Base-by-base conservation (phyloP, 2,113 vertebrate genomes). In the Enhydra lutris region DNA sequence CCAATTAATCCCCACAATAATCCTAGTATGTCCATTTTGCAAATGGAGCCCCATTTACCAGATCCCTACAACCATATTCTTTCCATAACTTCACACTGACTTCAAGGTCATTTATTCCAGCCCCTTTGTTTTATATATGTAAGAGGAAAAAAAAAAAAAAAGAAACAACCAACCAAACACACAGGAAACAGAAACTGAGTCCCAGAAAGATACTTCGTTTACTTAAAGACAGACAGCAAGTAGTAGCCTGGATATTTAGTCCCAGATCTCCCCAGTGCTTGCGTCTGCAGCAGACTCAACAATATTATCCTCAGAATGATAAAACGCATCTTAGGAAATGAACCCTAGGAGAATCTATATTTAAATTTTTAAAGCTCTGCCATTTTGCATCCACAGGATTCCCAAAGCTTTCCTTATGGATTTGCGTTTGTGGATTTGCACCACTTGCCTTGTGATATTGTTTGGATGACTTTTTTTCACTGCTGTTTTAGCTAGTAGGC, bases 171-270 rank as follows among this genome's bases (percentile, higher is more conserved):
- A 50, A 31, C 0, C 23, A 69, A 52, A 78, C 11, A 90, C 7
- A 42, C 26, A 31, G n/a, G 71, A 89, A 24, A 6, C 4, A 61
- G 55, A 81, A 88, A 74, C 5, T 29, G 36, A 78, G 84, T 79
- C 39, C 67, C 24, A 61, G 52, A 76, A 94, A 78, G 20, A 79
- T 34, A 15, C 47, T 93, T 96, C 12, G 34, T 78, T 96, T 55
- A 47, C 45, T 42, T 52, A 59, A 76, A 29, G 34, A 67, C 36
- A 73, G 17, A 45, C 0, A 63, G 47, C 55, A 74, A 52, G 7
- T 47, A 57, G 55, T 21, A 92, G 42, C 21, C 34, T 82, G 50
- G n/a, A 8, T 61, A 57, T 67, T 92, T 17, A 76, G 4, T 52
- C 14, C 42, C 34, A 34, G 6, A 39, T 14, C 11, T 85, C 31